A percentile compares a stretch with the other conserved stretches of the same genome.
phyloP scores from a whole-genome alignment of 2,888 invertebrate genomes.

The Hydrotaea diabolus region DNA sequence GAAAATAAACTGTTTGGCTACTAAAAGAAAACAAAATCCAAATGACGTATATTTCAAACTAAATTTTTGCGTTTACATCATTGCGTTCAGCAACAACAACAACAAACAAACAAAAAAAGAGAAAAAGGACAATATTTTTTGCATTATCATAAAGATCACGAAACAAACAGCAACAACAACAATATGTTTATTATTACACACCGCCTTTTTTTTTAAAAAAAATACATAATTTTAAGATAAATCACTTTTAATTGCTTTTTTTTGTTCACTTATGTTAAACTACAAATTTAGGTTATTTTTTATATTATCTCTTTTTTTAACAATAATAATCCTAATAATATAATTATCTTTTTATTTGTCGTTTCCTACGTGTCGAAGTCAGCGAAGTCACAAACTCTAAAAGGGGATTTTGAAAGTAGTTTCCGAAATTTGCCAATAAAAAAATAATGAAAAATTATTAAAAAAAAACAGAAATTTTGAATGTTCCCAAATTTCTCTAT shows the following conservation, averaged over 20 bases:
- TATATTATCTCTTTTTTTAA: conserved; percentile 6
- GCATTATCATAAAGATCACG: conserved; percentile 38
- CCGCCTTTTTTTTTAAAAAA: conserved; percentile 25
- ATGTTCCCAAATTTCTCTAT: no score
- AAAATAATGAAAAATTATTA: no score
- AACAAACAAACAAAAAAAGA: conserved; percentile 58
- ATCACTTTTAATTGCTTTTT: not conserved
- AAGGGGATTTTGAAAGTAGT: no score
- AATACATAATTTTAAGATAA: conserved; percentile 58
- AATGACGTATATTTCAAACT: conserved; percentile 63
- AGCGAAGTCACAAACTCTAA: not conserved
- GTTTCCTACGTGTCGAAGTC: not conserved
- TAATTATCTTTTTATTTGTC: conserved; percentile 11
- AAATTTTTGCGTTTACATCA: conserved; percentile 46
- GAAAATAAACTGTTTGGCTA: conserved; percentile 53
- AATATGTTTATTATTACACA: conserved; percentile 42
- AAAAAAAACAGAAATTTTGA: no score
- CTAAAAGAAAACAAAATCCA: conserved; percentile 31
- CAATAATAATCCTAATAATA: conserved; percentile 37
- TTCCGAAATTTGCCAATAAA: no score
- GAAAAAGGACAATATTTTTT: conserved; percentile 69
- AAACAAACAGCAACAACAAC: conserved; percentile 23
- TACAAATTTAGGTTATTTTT: conserved; percentile 47
- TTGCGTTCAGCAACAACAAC: conserved; percentile 25
- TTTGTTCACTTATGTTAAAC: conserved; percentile 49